Base-by-base conservation (phyloP, 2,797 vertebrate genomes). In the Gymnoscopelus braueri region DNA sequence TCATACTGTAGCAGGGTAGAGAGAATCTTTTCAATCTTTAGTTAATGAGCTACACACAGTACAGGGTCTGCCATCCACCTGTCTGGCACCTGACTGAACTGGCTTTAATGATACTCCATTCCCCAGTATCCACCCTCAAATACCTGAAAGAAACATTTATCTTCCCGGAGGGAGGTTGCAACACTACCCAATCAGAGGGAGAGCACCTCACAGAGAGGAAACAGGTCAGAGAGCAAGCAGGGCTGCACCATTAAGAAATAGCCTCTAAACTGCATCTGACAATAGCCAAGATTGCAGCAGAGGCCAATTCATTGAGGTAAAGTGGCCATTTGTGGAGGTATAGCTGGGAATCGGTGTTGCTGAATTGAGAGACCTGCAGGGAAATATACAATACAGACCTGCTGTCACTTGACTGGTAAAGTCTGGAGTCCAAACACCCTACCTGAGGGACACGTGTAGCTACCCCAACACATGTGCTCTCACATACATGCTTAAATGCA, bases 241-340 rank as follows among this genome's bases (percentile, higher is more conserved):
- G 77, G 86, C 77, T 76, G 67, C 65, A 64, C 83, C 84, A 92
- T 92, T 92, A 91, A 91, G 89, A 88, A 91, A 92, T 88, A 80
- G 84, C 81, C 82, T 77, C 84, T 86, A 91, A 92, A 93, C 87
- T 88, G 88, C 85, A 91, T 90, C 83, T 92, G 92, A 93, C 91
- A 93, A 91, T 91, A 83, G 85, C 86, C 73, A 70, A 89, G 91
- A 92, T 91, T 91, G 89, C 83, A 82, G 85, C 85, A 90, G 89
- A 91, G 89, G 89, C 90, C 90, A 92, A 91, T 93, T 91, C 88
- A 86, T 87, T 52, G 79, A 74, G 75, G 80, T 78, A 90, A 91
- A 91, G 86, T 91, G 89, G 84, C 80, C 87, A 90, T 90, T 91
- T 86, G 76, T 84, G 81, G 81, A 68, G 81, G 69, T 77, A 63